A percentile compares a stretch with the other conserved stretches of the same genome.
These are phyloP conservation scores for Parotia lawesii DNA, from an alignment of 2,113 vertebrate species.

Conservation along the genomic window DNA sequence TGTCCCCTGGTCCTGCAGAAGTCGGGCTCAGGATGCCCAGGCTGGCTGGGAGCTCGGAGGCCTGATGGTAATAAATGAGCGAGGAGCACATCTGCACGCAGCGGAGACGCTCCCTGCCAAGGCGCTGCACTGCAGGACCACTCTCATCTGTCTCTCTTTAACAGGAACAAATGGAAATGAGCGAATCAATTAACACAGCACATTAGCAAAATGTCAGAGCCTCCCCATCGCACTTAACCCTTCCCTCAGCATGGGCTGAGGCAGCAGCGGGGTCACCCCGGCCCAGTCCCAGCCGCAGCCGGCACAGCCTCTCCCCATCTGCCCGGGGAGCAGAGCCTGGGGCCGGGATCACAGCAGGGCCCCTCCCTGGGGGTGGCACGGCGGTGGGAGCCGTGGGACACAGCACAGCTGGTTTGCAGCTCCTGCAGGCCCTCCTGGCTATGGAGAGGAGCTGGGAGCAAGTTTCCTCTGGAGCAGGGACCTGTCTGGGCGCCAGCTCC, in stretches of 20 bases:
- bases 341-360: background rate
- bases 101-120: constrained; percentile 80
- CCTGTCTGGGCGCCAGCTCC: background rate
- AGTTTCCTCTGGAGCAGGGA: background rate
- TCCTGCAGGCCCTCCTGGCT: background rate
- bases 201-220: constrained; percentile 86
- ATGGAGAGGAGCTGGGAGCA: background rate
- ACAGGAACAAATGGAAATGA: constrained; percentile 92
- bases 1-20: background rate
- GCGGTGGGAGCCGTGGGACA: background rate
- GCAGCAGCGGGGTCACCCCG: background rate
- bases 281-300: background rate
- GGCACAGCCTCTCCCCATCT: background rate
- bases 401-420: background rate
- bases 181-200: constrained; percentile 92
- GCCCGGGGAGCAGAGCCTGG: background rate
- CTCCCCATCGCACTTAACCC: constrained; percentile 66
- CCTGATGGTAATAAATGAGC: constrained; percentile 54
- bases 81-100: constrained; percentile 80
- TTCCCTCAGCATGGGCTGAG: constrained; percentile 33
- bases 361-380: rapidly evolving
- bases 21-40: background rate
- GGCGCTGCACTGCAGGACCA: constrained; percentile 84
- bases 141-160: constrained; percentile 86
- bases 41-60: constrained; percentile 23